Conservation (phyloP, 2,113 vertebrate genomes). For the Zosterops lateralis region DNA sequence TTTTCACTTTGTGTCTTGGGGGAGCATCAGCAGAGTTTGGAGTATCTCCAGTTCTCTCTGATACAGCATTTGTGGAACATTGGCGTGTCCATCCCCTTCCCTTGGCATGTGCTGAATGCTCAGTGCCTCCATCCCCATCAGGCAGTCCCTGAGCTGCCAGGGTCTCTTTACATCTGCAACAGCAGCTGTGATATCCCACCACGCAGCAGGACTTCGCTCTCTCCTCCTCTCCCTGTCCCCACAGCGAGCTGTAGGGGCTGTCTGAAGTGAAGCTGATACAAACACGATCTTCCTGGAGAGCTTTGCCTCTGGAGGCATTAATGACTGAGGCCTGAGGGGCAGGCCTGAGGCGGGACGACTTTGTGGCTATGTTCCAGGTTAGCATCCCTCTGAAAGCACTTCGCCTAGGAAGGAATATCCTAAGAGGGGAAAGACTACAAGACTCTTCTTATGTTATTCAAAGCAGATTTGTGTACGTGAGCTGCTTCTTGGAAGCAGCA, state of each 20-base stretch:
- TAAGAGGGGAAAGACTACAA: not conserved
- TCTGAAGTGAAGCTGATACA: not conserved
- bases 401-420: not conserved
- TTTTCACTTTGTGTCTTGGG: not conserved
- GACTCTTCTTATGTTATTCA: not conserved
- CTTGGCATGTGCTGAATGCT: not conserved
- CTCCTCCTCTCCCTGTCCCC: not conserved
- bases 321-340: not conserved
- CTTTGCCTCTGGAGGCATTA: not conserved
- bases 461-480: not conserved
- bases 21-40: not conserved
- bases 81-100: accelerated
- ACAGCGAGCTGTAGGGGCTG: not conserved
- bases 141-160: not conserved
- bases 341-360: not conserved
- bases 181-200: not conserved
- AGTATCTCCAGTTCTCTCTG: not conserved
- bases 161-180: not conserved
- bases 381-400: not conserved
- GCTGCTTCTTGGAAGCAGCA: not conserved
- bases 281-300: not conserved
- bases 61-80: not conserved
- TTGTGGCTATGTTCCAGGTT: not conserved
- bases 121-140: not conserved
- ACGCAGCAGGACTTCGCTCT: not conserved